Evolutionary conservation across 2,113 vertebrate species (phyloP).

Genomic region (Embiotoca jacksoni): DNA sequence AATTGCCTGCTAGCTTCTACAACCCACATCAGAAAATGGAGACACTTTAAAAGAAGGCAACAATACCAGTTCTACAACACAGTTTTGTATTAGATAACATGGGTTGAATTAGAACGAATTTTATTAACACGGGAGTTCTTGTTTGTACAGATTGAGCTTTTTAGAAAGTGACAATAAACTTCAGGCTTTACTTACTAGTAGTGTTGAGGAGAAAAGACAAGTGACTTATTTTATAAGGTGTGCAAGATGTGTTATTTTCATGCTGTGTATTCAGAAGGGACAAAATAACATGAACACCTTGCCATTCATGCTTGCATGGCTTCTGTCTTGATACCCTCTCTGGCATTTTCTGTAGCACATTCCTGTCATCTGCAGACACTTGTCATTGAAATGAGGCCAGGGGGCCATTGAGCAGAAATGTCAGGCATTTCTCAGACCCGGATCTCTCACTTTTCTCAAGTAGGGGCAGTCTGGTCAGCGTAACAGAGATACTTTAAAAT

Average conservation of each 20-base stretch:
- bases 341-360: slow-evolving; percentile 53
- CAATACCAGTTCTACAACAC: too few relatives aligned
- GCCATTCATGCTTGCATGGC: slow-evolving; percentile 1
- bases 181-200: too few relatives aligned
- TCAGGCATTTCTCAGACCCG: slow-evolving; percentile 56
- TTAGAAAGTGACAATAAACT: too few relatives aligned
- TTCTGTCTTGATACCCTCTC: slow-evolving; percentile 30
- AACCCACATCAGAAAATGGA: too few relatives aligned
- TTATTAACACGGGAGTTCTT: too few relatives aligned
- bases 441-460: slow-evolving; percentile 46
- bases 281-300: background rate
- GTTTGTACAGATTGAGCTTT: too few relatives aligned
- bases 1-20: too few relatives aligned
- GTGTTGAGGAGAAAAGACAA: too few relatives aligned
- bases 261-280: background rate
- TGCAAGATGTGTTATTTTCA: background rate
- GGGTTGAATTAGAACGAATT: too few relatives aligned
- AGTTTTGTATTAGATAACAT: too few relatives aligned
- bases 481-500: slow-evolving; percentile 34
- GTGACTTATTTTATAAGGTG: background rate
- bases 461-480: slow-evolving; percentile 25
- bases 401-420: slow-evolving; percentile 38
- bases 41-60: too few relatives aligned
- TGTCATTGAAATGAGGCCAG: slow-evolving; percentile 33
- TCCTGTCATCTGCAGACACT: slow-evolving; percentile 61